Evolutionary conservation across 1,140 invertebrate genomes (phyloP), one percentile per base, ranked within the genome.

Genomic region (Mizuhopecten yessoensis): DNA sequence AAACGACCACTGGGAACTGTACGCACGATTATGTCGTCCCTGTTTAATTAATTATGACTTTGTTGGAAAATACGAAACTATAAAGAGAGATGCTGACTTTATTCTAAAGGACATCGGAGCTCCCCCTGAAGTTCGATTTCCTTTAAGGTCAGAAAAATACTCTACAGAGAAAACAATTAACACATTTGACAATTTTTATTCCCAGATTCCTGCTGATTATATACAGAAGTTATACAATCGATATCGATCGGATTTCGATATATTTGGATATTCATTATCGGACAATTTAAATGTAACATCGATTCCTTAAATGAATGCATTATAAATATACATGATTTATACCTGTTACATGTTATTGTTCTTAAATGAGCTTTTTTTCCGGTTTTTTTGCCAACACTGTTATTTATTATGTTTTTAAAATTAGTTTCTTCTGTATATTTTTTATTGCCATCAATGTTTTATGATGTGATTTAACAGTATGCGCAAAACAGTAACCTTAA

Each of bases 1-100:
- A 91, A 99, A 99, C 96, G 98, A 99, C 95, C 99, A 99, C 95
- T 99, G 99, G 99, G 97, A 97, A 94, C 97, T 98, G 0, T 98
- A 98, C 91, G 97, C 97, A 91, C 97, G 98, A 87, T 96, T 99
- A 11, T 99, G 99, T 95, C 97, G 98, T 95, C 98, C 98, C 0
- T 99, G 99, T 96, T 96, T 97, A 23, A 97, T 99, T 87, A 98
- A 98, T 94, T 99, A 99, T 96, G 98, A 98, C 95, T 97, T 99
- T 95, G 98, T 99, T 90, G 98, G 98, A 96, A 98, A 99, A 96
- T 99, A 98, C 95, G 98, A 99, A 95, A 98, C 98, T 0, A 95
- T 98, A 5, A 95, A 97, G 45, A 97, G 97, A 91, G 98, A 98
- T 96, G 97, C 94, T 0, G 87, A 92, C 75, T 89, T 13, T 45